Conservation (phyloP, 2,113 vertebrate genomes). For the Calidris pygmaea region DNA sequence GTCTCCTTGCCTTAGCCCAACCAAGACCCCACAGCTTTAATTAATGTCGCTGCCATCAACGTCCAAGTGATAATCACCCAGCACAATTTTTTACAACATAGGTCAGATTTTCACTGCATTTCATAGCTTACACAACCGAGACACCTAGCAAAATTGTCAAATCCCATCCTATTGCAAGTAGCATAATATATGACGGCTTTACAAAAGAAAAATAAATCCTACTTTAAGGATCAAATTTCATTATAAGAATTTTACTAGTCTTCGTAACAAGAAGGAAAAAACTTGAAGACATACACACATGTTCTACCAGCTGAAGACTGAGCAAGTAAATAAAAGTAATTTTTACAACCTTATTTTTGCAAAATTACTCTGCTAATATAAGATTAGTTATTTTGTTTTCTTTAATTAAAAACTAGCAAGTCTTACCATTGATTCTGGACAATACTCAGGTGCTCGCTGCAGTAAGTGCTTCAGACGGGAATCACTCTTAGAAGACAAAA, state of each 20-base stretch:
- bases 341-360: not conserved
- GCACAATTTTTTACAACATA: not conserved
- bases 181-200: not conserved
- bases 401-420: not conserved
- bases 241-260: not conserved
- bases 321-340: not conserved
- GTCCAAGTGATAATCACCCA: not conserved
- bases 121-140: not conserved
- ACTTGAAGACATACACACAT: not conserved
- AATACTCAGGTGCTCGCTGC: constrained; percentile 92
- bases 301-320: not conserved
- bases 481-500: constrained; percentile 94
- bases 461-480: constrained; percentile 92
- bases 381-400: not conserved
- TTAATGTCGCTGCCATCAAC: not conserved
- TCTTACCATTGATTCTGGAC: constrained; percentile 88
- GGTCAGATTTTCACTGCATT: not conserved
- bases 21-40: not conserved
- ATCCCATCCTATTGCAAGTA: not conserved
- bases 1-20: not conserved
- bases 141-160: not conserved
- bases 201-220: not conserved
- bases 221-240: not conserved
- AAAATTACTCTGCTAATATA: not conserved
- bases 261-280: not conserved